Evolutionary conservation across 2,113 vertebrate species (phyloP), one percentile per base, ranked within the genome.

Genomic region (Acinonyx jubatus): DNA sequence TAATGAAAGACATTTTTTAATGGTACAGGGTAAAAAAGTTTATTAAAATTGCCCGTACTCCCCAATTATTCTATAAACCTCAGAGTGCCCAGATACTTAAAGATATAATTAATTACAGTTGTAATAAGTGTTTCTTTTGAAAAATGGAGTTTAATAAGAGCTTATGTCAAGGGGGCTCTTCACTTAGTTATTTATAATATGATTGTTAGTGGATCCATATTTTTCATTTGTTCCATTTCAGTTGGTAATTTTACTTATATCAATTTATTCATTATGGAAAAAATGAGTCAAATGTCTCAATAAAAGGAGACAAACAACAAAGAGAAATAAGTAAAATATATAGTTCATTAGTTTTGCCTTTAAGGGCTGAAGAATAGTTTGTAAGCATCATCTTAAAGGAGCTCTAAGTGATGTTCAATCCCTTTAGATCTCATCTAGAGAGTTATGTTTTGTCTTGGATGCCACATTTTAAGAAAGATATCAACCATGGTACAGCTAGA

Each of bases 221-320:
- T 45, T 95, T 89, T 94, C 78, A 73, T 69, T 80, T 96, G 52
- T 83, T 89, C 41, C 48, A 63, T 89, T 95, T 91, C 27, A 45
- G 10, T 61, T 88, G 15, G 23, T 79, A 12, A 71, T 61, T 95
- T 87, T 84, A 93, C 82, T 95, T 73, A 14, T 27, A 52, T 79
- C 16, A 91, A 89, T 27, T 81, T 66, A 69, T n/a, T 41, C n/a
- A 92, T 36, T 69, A 81, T 63, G 27, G 5, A 92, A 73, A 48
- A 52, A 92, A 61, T 55, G 31, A 91, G n/a, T 45, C 61, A 52
- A 71, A 1, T 36, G 9, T 84, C 50, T 76, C 78, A 93, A 83
- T 69, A 89, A 83, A 84, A 48, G 19, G 33, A 69, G 12, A 45
- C 8, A 80, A 55, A 50, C 29, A 86, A 52, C 1, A 66, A 83